Percentiles rank a stretch among this genome's conserved stretches.
Evolutionary conservation across 2,797 vertebrate species (phyloP).

Genomic region (Forpus xanthops): DNA sequence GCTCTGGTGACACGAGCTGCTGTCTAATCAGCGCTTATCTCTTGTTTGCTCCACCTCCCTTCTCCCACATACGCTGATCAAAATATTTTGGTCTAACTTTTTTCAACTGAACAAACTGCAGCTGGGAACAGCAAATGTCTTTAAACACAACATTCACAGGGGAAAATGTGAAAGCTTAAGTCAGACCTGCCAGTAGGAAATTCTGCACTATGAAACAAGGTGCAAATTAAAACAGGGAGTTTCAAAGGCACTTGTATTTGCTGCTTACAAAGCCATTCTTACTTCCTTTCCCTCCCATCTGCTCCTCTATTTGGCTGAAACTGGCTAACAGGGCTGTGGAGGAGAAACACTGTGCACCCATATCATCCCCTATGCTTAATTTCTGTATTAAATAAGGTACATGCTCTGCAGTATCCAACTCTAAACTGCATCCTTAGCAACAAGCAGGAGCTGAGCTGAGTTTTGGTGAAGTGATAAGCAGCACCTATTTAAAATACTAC

Average conservation of each 20-base stretch:
- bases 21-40: slow-evolving; percentile 33
- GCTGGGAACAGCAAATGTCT: slow-evolving; percentile 9
- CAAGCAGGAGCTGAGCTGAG: not conserved
- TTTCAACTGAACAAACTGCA: not conserved
- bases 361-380: not conserved
- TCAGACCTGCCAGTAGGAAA: not conserved
- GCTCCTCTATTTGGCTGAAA: not conserved
- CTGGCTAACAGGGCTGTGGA: not conserved
- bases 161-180: not conserved
- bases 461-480: not conserved
- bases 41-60: not conserved
- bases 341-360: not conserved
- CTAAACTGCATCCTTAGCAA: not conserved
- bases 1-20: not conserved
- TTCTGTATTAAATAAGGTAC: not conserved
- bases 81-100: slow-evolving; percentile 35
- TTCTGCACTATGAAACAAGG: not conserved
- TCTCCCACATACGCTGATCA: slow-evolving; percentile 8
- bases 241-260: not conserved
- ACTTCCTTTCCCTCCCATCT: not conserved
- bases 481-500: not conserved
- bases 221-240: not conserved
- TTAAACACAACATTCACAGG: not conserved
- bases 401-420: not conserved
- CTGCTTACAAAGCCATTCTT: not conserved